Evolutionary conservation across 2,113 vertebrate genomes (phyloP).

Genomic region (cat (Felis catus)): F.catus_Fca126_mat1.0 CM031421.1:42674001-42674500

Average conservation of each 20-base stretch:
- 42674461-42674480: neutral
- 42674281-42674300: neutral
- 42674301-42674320: neutral
- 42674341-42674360: neutral
- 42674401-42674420: neutral
- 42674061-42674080: neutral
- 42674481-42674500: neutral
- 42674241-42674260: neutral
- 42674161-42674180: neutral
- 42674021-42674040: neutral
- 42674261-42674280: neutral
- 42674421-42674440: neutral
- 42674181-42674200: neutral
- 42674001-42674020: neutral
- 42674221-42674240: neutral
- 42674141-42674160: neutral
- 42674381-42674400: neutral
- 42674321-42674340: neutral
- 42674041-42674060: neutral
- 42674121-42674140: neutral
- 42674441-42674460: neutral
- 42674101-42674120: neutral
- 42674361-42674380: neutral
- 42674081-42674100: neutral
- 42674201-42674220: neutral